These are phyloP conservation scores for Eublepharis macularius DNA, from an alignment of 2,113 vertebrate species.

Conservation along the genomic window DNA sequence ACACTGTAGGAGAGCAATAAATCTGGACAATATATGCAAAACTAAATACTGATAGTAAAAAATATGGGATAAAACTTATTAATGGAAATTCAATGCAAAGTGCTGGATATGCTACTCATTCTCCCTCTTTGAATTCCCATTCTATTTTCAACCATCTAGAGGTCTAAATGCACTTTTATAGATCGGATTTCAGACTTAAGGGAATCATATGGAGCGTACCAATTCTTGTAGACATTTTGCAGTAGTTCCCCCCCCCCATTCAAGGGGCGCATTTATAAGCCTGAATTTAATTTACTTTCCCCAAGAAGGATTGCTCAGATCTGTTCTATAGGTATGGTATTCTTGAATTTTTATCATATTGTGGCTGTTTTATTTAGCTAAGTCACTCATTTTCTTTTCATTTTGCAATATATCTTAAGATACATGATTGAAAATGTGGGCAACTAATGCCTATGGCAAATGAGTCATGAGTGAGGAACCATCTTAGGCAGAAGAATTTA, in stretches of 20 bases:
- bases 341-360: slow-evolving; percentile 43
- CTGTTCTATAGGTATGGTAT: slow-evolving; percentile 24
- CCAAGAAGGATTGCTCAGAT: slow-evolving; percentile 26
- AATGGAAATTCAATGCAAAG: not conserved
- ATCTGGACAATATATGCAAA: too few species aligned
- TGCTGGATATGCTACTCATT: not conserved
- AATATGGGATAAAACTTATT: not conserved
- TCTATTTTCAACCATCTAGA: not conserved
- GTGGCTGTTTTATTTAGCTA: slow-evolving; percentile 44
- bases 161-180: slow-evolving; percentile 2
- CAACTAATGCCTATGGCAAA: not conserved
- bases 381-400: slow-evolving; percentile 35
- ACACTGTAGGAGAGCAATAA: not conserved
- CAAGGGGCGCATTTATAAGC: not conserved
- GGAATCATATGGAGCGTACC: not conserved
- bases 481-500: not conserved
- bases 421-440: too few species aligned
- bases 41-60: not conserved
- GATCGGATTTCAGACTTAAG: not conserved
- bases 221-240: not conserved
- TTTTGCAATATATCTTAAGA: not conserved
- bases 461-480: too few species aligned
- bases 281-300: slow-evolving; percentile 44
- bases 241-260: not conserved
- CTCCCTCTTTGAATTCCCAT: not conserved